Conservation (phyloP, 1,140 invertebrate genomes). For the Drosophila rufa region DNA sequence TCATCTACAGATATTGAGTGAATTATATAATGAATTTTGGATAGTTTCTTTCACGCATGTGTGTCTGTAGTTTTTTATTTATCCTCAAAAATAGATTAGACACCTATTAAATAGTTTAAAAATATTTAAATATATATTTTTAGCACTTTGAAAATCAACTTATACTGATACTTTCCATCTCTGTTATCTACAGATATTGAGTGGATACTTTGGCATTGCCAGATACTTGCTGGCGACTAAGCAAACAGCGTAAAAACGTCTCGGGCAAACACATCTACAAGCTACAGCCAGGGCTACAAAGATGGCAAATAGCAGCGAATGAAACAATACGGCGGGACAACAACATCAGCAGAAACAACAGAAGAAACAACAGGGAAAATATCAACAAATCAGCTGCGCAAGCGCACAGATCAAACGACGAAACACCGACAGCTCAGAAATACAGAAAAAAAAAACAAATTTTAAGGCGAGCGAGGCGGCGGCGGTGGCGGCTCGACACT, state of each 20-base stretch:
- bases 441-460: constrained; percentile 2
- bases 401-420: constrained; percentile 76
- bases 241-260: constrained; percentile 66
- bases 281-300: constrained; percentile 12
- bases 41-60: too few relatives aligned
- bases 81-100: too few relatives aligned
- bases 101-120: too few relatives aligned
- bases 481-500: constrained; percentile 39
- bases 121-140: neutral
- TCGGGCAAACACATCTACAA: constrained; percentile 54
- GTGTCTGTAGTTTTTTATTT: too few relatives aligned
- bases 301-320: constrained; percentile 54
- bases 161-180: constrained; percentile 2
- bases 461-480: constrained; percentile 2
- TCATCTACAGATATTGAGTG: too few relatives aligned
- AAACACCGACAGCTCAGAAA: constrained; percentile 57
- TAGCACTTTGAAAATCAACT: neutral
- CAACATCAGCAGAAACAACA: constrained; percentile 35
- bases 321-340: constrained; percentile 62
- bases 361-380: constrained; percentile 35
- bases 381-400: constrained; percentile 81
- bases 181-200: constrained; percentile 56
- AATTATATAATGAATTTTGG: too few relatives aligned
- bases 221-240: constrained; percentile 52
- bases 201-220: constrained; percentile 24